These are phyloP conservation scores for Crambe crambe DNA, from an alignment of 37 sponge, comb jelly and placozoan species.

Conservation along the genomic window DNA sequence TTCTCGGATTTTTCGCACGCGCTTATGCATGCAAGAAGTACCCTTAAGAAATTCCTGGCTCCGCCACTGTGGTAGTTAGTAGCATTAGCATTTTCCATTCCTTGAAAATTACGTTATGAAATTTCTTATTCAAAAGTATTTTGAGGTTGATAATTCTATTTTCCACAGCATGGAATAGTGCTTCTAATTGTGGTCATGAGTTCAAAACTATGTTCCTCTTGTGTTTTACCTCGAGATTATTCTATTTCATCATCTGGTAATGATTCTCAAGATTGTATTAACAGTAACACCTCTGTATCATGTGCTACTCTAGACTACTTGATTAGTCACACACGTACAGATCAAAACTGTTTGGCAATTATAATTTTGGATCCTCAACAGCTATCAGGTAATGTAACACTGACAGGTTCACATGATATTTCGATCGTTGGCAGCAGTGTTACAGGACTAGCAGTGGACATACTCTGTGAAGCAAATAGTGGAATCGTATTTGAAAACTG, in stretches of 20 bases:
- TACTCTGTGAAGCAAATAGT: background rate
- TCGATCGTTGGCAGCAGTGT: slow-evolving; percentile 5
- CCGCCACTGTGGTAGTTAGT: no score
- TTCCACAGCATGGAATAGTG: no score
- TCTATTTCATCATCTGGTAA: background rate
- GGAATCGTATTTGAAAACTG: background rate
- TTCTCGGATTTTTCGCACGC: no score
- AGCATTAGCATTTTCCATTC: no score
- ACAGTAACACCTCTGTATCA: background rate
- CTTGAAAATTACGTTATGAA: no score
- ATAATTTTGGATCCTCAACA: background rate
- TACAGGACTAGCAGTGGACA: background rate
- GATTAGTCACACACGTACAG: background rate
- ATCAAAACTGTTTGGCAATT: background rate
- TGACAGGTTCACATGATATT: background rate
- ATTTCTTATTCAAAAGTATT: no score
- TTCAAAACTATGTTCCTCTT: no score
- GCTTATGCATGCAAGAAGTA: no score
- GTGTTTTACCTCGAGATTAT: background rate
- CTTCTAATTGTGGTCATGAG: no score
- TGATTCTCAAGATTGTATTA: background rate
- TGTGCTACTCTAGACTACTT: slow-evolving; percentile 1
- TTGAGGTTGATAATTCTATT: no score
- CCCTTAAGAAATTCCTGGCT: no score
- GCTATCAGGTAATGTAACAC: background rate